Conservation (phyloP, 2,888 invertebrate species). For the Auanema sp. region DNA sequence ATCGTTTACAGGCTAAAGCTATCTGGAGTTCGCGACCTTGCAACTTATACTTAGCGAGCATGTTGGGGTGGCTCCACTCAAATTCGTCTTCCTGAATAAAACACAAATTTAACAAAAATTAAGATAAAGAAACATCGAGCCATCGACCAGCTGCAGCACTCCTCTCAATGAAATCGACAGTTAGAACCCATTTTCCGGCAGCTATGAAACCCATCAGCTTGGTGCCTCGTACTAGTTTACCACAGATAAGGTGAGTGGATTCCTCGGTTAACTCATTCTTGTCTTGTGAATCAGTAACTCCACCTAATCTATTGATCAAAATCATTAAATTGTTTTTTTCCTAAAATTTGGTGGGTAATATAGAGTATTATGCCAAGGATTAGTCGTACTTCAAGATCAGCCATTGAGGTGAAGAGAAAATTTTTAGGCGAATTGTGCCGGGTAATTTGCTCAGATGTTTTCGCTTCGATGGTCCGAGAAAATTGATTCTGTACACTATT, state of each 20-base stretch:
- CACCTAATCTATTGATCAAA: constrained; percentile 5
- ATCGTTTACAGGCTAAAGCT: constrained; percentile 5
- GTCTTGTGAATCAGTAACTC: not conserved
- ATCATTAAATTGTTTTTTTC: not conserved
- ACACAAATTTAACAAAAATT: not conserved
- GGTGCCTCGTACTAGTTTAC: constrained; percentile 16
- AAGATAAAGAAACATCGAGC: not conserved
- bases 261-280: constrained; percentile 4
- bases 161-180: constrained; percentile 1
- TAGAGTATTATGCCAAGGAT: too few relatives aligned
- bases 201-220: constrained; percentile 21
- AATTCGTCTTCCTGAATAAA: constrained; percentile 6
- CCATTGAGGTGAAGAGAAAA: too few relatives aligned
- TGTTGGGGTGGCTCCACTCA: constrained; percentile 13
- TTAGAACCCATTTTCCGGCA: constrained; percentile 13
- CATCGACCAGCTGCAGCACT: constrained; percentile 3
- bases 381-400: too few relatives aligned
- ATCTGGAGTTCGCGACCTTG: constrained; percentile 13
- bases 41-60: not conserved
- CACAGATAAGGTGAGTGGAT: constrained; percentile 13
- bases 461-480: too few relatives aligned
- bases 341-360: too few relatives aligned
- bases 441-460: too few relatives aligned
- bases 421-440: too few relatives aligned
- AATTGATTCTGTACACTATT: too few relatives aligned